These are phyloP conservation scores for Prionace glauca DNA, from an alignment of 2,797 vertebrate species.

Conservation along the genomic window DNA sequence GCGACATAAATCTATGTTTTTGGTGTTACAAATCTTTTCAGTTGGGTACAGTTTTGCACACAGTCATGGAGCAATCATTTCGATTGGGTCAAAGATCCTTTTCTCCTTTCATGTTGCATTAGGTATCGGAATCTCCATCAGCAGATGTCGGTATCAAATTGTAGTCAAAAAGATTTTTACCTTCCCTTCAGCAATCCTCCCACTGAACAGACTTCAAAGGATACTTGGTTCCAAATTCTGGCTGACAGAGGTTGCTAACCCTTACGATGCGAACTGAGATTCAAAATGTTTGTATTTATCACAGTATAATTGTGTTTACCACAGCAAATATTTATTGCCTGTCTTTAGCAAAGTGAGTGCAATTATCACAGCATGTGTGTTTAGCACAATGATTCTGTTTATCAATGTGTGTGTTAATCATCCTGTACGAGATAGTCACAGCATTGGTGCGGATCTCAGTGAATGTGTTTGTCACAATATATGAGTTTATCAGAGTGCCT, in stretches of 20 bases:
- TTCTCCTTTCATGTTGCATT: background rate
- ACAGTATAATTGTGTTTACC: conserved; percentile 14
- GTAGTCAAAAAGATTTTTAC: background rate
- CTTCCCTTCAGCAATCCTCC: background rate
- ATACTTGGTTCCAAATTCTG: background rate
- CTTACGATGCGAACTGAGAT: background rate
- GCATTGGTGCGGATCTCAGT: background rate
- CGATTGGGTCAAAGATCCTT: background rate
- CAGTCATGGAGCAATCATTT: background rate
- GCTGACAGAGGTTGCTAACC: background rate
- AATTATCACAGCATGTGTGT: conserved; percentile 33
- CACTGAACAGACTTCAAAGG: background rate
- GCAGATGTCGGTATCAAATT: background rate
- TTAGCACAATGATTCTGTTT: conserved; percentile 30
- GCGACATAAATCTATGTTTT: background rate
- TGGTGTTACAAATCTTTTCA: background rate
- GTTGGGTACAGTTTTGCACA: background rate
- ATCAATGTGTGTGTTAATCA: conserved; percentile 18
- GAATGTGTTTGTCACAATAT: background rate
- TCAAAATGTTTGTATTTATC: conserved; percentile 27
- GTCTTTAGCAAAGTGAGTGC: conserved; percentile 4
- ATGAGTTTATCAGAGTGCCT: background rate
- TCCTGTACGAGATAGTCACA: conserved; percentile 4
- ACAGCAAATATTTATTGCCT: conserved; percentile 7
- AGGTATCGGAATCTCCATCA: background rate